Percentiles rank a stretch among this genome's conserved stretches.
Conservation (phyloP, 2,113 vertebrate genomes). For the Gnathochromis pfefferi region DNA sequence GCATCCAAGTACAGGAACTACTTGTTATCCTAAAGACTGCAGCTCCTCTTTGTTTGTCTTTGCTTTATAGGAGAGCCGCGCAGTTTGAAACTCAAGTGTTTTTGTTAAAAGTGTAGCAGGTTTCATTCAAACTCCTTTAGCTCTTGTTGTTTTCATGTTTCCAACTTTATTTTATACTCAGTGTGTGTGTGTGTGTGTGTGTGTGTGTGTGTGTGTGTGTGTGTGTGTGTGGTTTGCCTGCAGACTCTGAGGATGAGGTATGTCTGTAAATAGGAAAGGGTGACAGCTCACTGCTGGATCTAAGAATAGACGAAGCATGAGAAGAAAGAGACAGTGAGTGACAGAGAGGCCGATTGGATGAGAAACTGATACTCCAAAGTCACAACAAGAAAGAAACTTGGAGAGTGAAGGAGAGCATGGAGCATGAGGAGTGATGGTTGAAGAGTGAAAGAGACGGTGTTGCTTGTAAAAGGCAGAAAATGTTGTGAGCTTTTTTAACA, state of each 20-base stretch:
- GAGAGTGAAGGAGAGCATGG: neutral
- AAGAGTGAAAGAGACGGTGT: neutral
- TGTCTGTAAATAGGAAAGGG: neutral
- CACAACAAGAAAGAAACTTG: neutral
- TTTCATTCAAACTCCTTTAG: neutral
- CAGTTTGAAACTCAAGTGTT: neutral
- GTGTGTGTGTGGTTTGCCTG: neutral
- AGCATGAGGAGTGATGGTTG: neutral
- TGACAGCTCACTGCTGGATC: slow-evolving; percentile 2
- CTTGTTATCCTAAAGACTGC: slow-evolving; percentile 3
- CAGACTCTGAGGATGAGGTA: neutral
- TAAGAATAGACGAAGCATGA: slow-evolving; percentile 48
- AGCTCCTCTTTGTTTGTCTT: slow-evolving; percentile 1
- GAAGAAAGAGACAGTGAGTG: slow-evolving; percentile 18
- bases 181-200: neutral
- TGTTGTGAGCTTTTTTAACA: neutral
- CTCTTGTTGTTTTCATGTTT: neutral
- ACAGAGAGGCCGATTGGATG: slow-evolving; percentile 14
- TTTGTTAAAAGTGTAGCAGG: neutral
- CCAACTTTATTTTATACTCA: neutral
- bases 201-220: neutral
- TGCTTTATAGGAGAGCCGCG: neutral
- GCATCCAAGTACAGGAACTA: slow-evolving; percentile 5
- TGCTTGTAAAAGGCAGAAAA: neutral
- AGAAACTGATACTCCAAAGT: neutral